phyloP scores from a whole-genome alignment of 2,888 invertebrate genomes.

The Camponotus fellah region DNA sequence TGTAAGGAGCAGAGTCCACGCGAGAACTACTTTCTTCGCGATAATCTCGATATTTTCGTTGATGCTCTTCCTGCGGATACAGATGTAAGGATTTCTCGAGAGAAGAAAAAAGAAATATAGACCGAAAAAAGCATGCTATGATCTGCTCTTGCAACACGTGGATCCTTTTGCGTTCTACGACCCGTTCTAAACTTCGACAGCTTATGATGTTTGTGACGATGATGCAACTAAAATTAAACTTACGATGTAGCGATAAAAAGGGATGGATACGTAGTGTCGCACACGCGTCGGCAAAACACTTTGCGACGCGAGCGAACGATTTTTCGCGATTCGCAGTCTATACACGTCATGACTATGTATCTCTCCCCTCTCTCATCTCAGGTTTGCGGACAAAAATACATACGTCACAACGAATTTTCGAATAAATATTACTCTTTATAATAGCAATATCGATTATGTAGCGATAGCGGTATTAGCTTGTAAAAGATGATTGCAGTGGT shows the following conservation, averaged over 20 bases:
- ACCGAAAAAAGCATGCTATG: not conserved
- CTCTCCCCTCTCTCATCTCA: conserved; percentile 26
- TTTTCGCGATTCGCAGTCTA: conserved; percentile 26
- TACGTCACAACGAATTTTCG: conserved; percentile 40
- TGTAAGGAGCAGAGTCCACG: conserved; percentile 40
- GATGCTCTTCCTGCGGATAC: not conserved
- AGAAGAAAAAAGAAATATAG: conserved; percentile 1
- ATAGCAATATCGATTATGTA: conserved; percentile 58
- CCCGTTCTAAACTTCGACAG: conserved; percentile 77
- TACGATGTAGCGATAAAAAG: conserved; percentile 57
- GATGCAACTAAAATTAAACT: conserved; percentile 63
- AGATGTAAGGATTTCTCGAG: conserved; percentile 13
- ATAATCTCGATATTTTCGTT: conserved; percentile 27
- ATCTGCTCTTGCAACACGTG: conserved; percentile 72
- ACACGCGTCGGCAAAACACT: conserved; percentile 1
- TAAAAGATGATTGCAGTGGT: conserved; percentile 58
- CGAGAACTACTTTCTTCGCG: conserved; percentile 17
- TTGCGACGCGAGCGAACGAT: conserved; percentile 20
- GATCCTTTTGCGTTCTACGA: conserved; percentile 75
- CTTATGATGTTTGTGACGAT: conserved; percentile 70
- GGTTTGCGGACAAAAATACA: conserved; percentile 36
- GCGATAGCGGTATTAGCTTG: conserved; percentile 65
- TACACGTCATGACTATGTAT: conserved; percentile 39
- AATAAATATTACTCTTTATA: conserved; percentile 52
- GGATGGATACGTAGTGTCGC: conserved; percentile 65